Evolutionary conservation across 2,888 invertebrate genomes (phyloP).

Genomic region (Hirudinaria manillensis): DNA sequence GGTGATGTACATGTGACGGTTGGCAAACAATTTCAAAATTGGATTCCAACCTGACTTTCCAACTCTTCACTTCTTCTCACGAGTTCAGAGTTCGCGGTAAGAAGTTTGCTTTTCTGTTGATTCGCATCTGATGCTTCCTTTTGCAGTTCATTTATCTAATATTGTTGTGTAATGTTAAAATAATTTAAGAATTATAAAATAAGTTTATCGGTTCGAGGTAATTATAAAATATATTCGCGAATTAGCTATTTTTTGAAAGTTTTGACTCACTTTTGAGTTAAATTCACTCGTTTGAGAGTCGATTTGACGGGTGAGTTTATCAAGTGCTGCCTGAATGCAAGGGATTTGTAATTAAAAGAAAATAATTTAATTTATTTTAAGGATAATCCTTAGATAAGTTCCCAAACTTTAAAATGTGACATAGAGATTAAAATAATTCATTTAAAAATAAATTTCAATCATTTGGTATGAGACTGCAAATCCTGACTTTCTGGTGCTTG

Average conservation of each 20-base stretch:
- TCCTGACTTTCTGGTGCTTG: conserved; percentile 31
- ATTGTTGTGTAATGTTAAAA: neutral
- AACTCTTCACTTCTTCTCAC: conserved; percentile 31
- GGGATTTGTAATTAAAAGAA: neutral
- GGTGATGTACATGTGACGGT: conserved; percentile 1
- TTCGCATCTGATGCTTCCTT: conserved; percentile 24
- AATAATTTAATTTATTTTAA: neutral
- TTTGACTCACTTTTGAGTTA: neutral
- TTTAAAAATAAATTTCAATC: neutral
- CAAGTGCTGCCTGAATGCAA: conserved; percentile 14
- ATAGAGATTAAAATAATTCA: too few relatives aligned
- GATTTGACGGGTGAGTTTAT: conserved; percentile 28
- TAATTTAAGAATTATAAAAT: neutral
- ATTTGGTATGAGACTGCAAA: neutral
- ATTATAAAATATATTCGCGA: too few relatives aligned
- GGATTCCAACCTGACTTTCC: conserved; percentile 31
- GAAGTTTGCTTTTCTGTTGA: conserved; percentile 22
- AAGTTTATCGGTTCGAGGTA: neutral
- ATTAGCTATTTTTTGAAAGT: too few relatives aligned
- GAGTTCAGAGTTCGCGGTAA: conserved; percentile 25
- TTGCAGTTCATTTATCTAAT: conserved; percentile 25
- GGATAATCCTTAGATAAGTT: neutral
- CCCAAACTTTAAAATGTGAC: too few relatives aligned
- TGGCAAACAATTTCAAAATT: neutral
- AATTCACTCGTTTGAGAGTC: conserved; percentile 26